These are phyloP conservation scores for Tanytarsus gracilentus DNA, from an alignment of 2,888 invertebrate species.

Conservation along the genomic window DNA sequence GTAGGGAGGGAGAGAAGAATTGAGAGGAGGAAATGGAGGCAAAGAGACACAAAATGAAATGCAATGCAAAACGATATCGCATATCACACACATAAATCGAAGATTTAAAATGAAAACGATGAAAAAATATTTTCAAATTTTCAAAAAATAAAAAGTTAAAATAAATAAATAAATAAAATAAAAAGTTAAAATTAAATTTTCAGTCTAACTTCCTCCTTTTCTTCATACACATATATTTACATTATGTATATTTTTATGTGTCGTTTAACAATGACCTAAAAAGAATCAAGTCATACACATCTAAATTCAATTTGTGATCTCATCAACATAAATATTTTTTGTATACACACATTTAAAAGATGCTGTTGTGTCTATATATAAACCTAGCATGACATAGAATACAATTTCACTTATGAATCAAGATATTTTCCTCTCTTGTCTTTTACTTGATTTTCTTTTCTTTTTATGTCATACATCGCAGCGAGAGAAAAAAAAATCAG, in stretches of 20 bases:
- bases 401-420: constrained; percentile 4
- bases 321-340: constrained; percentile 25
- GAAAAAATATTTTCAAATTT: no score
- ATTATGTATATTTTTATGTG: constrained; percentile 25
- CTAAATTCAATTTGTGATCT: constrained; percentile 29
- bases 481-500: no score
- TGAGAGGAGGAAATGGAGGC: no score
- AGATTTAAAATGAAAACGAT: no score
- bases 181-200: neutral
- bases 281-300: constrained; percentile 26
- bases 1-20: no score
- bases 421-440: neutral
- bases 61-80: no score
- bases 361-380: neutral
- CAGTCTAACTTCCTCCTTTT: neutral
- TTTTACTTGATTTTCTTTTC: no score
- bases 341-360: neutral
- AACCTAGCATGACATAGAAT: neutral
- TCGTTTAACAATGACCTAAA: constrained; percentile 28
- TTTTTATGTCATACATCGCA: no score
- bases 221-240: no score
- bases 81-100: no score
- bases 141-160: neutral
- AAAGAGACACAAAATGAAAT: no score
- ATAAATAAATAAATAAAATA: neutral